phyloP scores from a whole-genome alignment of 1,140 invertebrate species.

The Argopecten irradians region DNA sequence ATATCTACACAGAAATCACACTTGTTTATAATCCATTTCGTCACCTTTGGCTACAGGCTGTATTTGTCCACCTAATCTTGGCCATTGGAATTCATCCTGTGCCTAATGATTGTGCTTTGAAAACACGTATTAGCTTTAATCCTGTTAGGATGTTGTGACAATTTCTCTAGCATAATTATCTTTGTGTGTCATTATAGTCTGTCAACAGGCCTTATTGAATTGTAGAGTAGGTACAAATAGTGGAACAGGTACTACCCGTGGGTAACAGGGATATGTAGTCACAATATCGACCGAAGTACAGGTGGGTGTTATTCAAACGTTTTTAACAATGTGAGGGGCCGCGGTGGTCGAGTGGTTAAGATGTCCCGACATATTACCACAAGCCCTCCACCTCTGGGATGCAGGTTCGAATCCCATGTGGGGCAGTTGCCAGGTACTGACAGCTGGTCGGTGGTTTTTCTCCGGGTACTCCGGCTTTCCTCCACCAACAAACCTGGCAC shows the following conservation, averaged over 20 bases:
- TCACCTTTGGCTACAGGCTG: background rate
- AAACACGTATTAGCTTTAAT: background rate
- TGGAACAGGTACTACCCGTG: background rate
- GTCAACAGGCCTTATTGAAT: background rate
- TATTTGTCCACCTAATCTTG: background rate
- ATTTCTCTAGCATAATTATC: background rate
- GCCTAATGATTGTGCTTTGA: background rate
- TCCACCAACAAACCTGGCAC: too few relatives aligned
- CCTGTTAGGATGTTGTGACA: constrained; percentile 8
- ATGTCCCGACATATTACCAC: too few relatives aligned
- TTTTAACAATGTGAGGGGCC: too few relatives aligned
- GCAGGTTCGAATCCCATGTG: too few relatives aligned
- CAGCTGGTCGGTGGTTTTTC: too few relatives aligned
- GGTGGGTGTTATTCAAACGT: too few relatives aligned
- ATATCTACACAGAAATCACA: background rate
- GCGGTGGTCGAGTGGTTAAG: too few relatives aligned
- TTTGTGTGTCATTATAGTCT: background rate
- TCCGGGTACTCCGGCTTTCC: too few relatives aligned
- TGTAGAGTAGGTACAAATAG: background rate
- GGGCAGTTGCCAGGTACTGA: too few relatives aligned
- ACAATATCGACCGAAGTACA: background rate
- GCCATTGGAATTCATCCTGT: background rate
- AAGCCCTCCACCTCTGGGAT: too few relatives aligned
- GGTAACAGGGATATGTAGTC: background rate
- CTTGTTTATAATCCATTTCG: constrained; percentile 1